Base-by-base conservation (phyloP, 2,888 invertebrate genomes). In the Hoplodrina blanda region DNA sequence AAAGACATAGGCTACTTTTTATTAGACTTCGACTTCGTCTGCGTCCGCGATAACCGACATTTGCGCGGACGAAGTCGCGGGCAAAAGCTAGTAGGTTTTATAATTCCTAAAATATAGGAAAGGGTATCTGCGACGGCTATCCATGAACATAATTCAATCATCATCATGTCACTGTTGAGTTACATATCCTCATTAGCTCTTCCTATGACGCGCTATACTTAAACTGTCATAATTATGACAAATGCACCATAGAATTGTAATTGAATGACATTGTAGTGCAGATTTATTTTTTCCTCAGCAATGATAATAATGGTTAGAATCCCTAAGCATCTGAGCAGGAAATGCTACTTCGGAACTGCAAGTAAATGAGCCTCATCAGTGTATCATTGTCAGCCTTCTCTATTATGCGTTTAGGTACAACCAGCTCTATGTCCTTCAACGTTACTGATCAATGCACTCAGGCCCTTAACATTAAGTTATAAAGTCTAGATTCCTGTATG, bases 261-360 rank as follows among this genome's bases (percentile, higher is more conserved):
- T 41, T 44, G 17, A 44, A 33, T 53, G 10, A 54, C 20, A 62
- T 44, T 59, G 20, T 50, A 62, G 11, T 44, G 41, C 20, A 33
- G 3, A 37, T 60, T 25, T 4, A 25, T 55, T 55, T 55, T 55
- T 66, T 61, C 44, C 46, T 46, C 20, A 37, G 37, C 25, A 54
- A 50, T 52, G 53, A 44, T 37, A 46, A 46, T 46, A 46, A 60
- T 46, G n/a, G 15, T 49, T 49, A 8, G 20, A 52, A 46, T 50
- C 55, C 20, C 15, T 19, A 54, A 50, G 56, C 44, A 46, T 59
- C 62, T 56, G 19, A 63, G 19, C 79, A 73, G 76, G 74, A 77
- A 78, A 75, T 15, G n/a, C 4, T 17, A 50, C 62, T 69, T 80
- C 62, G 41, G 19, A 76, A 78, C 53, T 56, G 57, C 60, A 37